Evolutionary conservation across 1,140 invertebrate genomes (phyloP), one percentile per base, ranked within the genome.

Genomic region (Agraylea sexmaculata): DNA sequence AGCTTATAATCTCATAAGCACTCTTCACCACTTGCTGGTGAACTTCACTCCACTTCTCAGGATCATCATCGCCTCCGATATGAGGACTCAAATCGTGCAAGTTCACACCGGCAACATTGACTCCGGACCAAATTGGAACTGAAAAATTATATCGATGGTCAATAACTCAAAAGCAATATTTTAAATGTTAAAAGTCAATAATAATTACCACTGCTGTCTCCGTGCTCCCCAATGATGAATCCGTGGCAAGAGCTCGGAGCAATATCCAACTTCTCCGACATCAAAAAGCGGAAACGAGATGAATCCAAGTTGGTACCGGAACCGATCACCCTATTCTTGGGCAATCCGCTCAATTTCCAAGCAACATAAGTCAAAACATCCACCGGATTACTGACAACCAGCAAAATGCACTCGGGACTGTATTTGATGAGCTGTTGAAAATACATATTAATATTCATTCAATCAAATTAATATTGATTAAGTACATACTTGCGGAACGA

Each of bases 121-220:
- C 86, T 11, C 86, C 83, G 7, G 87, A 90, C 89, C 89, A 94
- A 1, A 93, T 84, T 6, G 88, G 83, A 47, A 92, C 88, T 88
- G 53, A 21, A 60, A 48, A 45, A 10, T 32, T 32, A 32, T 8
- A 32, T n/a, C 30, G 13, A 32, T 8, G 6, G 6, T 11, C 30
- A 32, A 32, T 6, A 16, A 32, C 30, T n/a, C 15, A 35, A 25
- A 25, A 25, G n/a, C n/a, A 25, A 7, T 15, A 31, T 31, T 8
- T 31, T 10, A 31, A 31, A 15, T 10, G n/a, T n/a, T n/a, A n/a
- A n/a, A n/a, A n/a, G n/a, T n/a, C n/a, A n/a, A 11, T 6, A 21
- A 37, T 6, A 33, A 49, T 56, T 43, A 67, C 64, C 75, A 51
- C 74, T 77, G 32, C 70, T 72, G 48, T 79, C 77, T 4, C 77